Evolutionary conservation across 2,113 vertebrate genomes (phyloP), one percentile per base, ranked within the genome.

Genomic region (Scatophagus argus): DNA sequence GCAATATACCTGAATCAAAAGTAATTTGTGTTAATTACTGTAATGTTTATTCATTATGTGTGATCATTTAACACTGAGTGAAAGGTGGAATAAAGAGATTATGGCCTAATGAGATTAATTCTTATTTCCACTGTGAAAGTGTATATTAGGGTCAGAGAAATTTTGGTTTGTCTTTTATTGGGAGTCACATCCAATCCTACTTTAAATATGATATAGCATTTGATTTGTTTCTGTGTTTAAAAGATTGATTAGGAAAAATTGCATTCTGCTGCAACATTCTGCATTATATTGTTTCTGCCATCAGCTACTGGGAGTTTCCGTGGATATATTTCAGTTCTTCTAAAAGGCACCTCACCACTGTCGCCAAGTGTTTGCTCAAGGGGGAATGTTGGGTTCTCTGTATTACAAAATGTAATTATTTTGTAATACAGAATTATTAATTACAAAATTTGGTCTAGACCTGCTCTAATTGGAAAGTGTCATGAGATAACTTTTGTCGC

Each of bases 11-110:
- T 77, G 23, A 77, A 65, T 43, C 39, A 49, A 44, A 60, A 54
- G 14, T 64, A 61, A 69, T 83, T n/a, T 80, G 39, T 43, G 39
- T 66, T 77, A 69, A 85, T 78, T 5, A 47, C 23, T 36, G 38
- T 32, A 62, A n/a, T 74, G 36, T 79, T 49, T 79, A 84, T 73
- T 75, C 75, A 86, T 81, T 31, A 49, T 11, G 3, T 58, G 43
- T 75, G 64, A 84, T 81, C 54, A 39, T 67, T 84, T 81, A 67
- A 79, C 32, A 8, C 14, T 27, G 64, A 65, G n/a, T 74, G 44
- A 74, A 74, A 52, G 36, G 58, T 65, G 52, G 17, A 36, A 72
- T 25, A n/a, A 56, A 60, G 0, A 10, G 34, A 71, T 74, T 63
- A 49, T n/a, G 21, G 6, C 47, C 14, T 36, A 58, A 63, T 52